phyloP scores from a whole-genome alignment of 2,888 invertebrate species.

The Alentia gelatinosa region DNA sequence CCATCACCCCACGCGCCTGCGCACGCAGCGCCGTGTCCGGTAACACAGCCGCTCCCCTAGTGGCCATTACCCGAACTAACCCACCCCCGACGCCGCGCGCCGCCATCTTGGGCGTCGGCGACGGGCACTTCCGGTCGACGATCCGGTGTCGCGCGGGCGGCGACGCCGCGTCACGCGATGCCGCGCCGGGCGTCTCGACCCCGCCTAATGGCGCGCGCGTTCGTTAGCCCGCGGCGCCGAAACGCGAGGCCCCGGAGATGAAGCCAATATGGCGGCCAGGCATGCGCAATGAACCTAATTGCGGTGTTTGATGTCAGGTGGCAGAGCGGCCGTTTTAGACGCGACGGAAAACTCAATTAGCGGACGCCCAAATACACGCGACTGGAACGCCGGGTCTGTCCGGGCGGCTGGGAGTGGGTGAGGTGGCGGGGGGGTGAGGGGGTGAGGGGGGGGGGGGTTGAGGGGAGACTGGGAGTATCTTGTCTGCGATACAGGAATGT shows the following conservation, averaged over 20 bases:
- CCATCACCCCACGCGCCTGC: neutral
- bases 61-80: neutral
- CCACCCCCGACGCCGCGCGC: neutral
- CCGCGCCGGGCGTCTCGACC: neutral
- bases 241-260: conserved; percentile 35
- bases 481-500: neutral
- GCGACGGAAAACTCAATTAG: neutral
- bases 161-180: neutral
- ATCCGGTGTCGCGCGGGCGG: neutral
- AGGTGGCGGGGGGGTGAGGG: neutral
- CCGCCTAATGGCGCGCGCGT: neutral
- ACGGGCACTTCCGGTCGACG: neutral
- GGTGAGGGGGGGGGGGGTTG: neutral
- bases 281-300: conserved; percentile 42
- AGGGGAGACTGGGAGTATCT: neutral
- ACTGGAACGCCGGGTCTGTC: too few species aligned
- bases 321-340: neutral
- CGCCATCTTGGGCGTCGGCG: neutral
- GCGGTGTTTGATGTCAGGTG: conserved; percentile 17
- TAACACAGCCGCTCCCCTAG: neutral
- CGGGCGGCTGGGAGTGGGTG: neutral
- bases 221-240: neutral
- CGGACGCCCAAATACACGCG: neutral
- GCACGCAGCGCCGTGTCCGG: neutral
- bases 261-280: conserved; percentile 33